These are phyloP conservation scores for Galaxias olidus DNA, from an alignment of 2,797 vertebrate genomes.

Conservation along the genomic window DNA sequence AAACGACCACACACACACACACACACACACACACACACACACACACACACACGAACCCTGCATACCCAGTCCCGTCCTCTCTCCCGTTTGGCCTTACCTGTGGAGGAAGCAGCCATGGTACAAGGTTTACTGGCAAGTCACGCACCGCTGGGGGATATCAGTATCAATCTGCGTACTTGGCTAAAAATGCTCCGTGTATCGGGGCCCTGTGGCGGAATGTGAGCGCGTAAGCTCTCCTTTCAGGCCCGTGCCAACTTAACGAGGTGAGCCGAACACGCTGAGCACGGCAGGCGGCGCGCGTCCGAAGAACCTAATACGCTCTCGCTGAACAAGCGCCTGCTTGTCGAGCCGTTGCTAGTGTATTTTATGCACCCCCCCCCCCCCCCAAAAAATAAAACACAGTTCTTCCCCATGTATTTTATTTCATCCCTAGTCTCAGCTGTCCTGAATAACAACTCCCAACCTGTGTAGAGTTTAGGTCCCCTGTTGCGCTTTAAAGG, in stretches of 20 bases:
- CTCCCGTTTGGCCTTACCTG: constrained; percentile 32
- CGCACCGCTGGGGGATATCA: constrained; percentile 47
- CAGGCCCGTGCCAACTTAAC: constrained; percentile 40
- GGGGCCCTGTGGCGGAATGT: constrained; percentile 50
- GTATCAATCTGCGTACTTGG: constrained; percentile 58
- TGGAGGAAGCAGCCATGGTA: constrained; percentile 27
- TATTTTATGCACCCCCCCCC: too few species aligned
- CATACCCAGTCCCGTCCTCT: constrained; percentile 21
- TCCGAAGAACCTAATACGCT: not conserved
- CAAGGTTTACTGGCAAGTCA: constrained; percentile 52
- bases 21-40: not conserved
- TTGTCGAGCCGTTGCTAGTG: not conserved
- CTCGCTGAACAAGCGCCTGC: not conserved
- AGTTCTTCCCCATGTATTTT: too few species aligned
- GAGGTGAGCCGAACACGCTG: constrained; percentile 24
- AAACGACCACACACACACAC: too few species aligned
- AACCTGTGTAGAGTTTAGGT: too few species aligned
- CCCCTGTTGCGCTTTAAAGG: too few species aligned
- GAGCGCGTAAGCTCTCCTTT: constrained; percentile 38
- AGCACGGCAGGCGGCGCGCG: constrained; percentile 1
- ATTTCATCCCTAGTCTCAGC: too few species aligned
- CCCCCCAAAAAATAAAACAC: too few species aligned
- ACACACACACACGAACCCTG: constrained; percentile 20
- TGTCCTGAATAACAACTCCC: too few species aligned
- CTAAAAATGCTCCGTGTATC: constrained; percentile 43